phyloP scores from a whole-genome alignment of 2,888 invertebrate genomes.

The Diaperis boleti region DNA sequence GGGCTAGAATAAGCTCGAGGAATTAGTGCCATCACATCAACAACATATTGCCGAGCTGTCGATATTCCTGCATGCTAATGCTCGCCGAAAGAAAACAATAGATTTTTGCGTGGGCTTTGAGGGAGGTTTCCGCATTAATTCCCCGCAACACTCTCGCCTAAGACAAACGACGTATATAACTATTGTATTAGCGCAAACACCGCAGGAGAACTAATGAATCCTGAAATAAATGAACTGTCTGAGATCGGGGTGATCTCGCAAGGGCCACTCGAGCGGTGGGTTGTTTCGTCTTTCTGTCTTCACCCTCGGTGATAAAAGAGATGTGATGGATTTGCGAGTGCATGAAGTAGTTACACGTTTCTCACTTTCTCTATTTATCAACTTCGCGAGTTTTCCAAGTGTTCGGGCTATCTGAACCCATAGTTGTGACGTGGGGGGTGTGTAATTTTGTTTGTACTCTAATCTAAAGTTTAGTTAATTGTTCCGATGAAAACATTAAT shows the following conservation, averaged over 20 bases:
- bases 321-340: conserved; percentile 3
- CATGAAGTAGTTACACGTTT: too few relatives aligned
- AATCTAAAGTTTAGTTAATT: too few relatives aligned
- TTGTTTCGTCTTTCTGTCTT: conserved; percentile 2
- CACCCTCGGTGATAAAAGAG: background rate
- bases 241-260: conserved; percentile 23
- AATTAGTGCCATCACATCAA: background rate
- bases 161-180: conserved; percentile 39
- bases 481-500: too few relatives aligned
- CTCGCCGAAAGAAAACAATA: conserved; percentile 13
- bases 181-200: conserved; percentile 43
- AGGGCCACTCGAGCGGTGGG: conserved; percentile 22
- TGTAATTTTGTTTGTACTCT: too few relatives aligned
- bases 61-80: conserved; percentile 8
- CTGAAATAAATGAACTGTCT: conserved; percentile 42
- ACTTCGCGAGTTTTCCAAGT: too few relatives aligned
- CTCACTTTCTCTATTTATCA: too few relatives aligned
- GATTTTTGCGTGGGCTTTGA: conserved; percentile 15
- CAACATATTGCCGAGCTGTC: conserved; percentile 4
- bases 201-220: conserved; percentile 39
- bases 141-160: conserved; percentile 11
- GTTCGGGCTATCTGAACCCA: too few relatives aligned
- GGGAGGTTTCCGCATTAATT: conserved; percentile 27
- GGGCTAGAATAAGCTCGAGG: conserved; percentile 5
- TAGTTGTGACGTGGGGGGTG: too few relatives aligned